Evolutionary conservation across 2,888 invertebrate species (phyloP).

Genomic region (Celastrina argiolus): DNA sequence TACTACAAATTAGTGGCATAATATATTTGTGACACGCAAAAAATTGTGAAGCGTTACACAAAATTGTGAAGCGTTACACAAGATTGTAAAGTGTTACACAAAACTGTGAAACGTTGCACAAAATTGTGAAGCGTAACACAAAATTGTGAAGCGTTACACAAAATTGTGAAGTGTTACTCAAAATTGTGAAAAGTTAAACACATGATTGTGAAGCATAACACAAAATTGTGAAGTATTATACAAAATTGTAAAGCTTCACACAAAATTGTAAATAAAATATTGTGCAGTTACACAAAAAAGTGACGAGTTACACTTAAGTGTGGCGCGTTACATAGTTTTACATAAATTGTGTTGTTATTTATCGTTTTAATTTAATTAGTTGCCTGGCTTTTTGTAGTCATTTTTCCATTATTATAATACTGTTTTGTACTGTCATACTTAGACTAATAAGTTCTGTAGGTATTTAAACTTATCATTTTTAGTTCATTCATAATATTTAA

Average conservation of each 20-base stretch:
- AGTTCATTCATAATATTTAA: conserved; percentile 24
- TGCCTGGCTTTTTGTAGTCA: too few species aligned
- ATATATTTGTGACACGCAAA: neutral
- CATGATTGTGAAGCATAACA: neutral
- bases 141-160: neutral
- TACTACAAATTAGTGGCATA: conserved; percentile 35
- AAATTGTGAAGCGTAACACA: neutral
- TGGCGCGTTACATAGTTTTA: too few species aligned
- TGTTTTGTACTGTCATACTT: too few species aligned
- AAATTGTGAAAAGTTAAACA: too few species aligned
- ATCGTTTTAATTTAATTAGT: too few species aligned
- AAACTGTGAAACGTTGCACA: neutral
- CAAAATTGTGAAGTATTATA: neutral
- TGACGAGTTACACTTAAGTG: too few species aligned
- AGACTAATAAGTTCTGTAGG: too few species aligned
- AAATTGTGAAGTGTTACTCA: neutral
- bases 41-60: neutral
- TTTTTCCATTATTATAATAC: too few species aligned
- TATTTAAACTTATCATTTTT: conserved; percentile 21
- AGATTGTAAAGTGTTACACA: neutral
- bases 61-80: neutral
- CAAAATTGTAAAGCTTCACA: neutral
- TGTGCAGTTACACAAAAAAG: too few species aligned
- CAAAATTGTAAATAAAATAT: too few species aligned
- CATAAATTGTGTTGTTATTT: too few species aligned